Evolutionary conservation across 2,113 vertebrate genomes (phyloP).

Genomic region (Serilophus lunatus): DNA sequence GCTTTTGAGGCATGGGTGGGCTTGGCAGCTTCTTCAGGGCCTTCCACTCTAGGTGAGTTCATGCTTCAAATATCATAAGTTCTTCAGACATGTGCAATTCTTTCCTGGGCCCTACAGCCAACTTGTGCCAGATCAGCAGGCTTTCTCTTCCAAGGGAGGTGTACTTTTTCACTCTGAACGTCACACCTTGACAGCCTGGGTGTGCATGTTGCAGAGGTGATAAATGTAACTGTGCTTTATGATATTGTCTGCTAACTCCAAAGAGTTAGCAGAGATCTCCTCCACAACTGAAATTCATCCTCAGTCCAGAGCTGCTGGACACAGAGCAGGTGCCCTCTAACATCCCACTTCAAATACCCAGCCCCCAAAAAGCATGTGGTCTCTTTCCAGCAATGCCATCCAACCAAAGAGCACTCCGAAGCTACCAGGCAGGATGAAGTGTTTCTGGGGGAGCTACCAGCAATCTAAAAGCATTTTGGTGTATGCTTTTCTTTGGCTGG

Average conservation of each 20-base stretch:
- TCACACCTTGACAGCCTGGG: fast-evolving
- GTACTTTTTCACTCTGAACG: background rate
- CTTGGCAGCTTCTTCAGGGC: background rate
- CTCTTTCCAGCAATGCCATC: background rate
- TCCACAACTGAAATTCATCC: background rate
- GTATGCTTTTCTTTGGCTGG: background rate
- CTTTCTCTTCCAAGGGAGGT: background rate
- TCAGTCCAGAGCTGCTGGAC: background rate
- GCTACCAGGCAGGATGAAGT: background rate
- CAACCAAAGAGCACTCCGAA: background rate
- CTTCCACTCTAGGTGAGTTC: background rate
- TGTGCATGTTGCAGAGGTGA: background rate
- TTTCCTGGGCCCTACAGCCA: background rate
- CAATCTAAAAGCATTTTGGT: background rate
- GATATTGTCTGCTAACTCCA: too few relatives aligned
- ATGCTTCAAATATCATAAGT: background rate
- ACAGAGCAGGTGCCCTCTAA: background rate
- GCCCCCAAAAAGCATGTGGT: fast-evolving
- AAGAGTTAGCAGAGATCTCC: background rate
- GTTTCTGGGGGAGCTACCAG: background rate
- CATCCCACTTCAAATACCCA: background rate
- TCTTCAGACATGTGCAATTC: background rate
- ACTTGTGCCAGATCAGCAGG: background rate
- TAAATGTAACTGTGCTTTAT: background rate
- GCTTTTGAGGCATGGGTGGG: background rate